Evolutionary conservation across 2,888 invertebrate species (phyloP).

Genomic region (Geophilus truncorum): DNA sequence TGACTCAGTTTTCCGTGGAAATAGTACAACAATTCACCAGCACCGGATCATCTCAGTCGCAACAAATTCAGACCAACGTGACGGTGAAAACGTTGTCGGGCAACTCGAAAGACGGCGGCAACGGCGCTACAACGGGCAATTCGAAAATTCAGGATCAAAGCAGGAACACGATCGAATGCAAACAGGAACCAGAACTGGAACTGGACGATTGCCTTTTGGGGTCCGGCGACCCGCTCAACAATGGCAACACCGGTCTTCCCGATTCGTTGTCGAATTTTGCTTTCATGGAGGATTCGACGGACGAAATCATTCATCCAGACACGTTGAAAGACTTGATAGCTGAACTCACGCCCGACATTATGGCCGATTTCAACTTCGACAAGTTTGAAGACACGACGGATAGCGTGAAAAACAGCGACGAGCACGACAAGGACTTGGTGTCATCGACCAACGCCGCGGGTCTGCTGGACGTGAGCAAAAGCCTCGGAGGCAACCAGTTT

Average conservation of each 20-base stretch:
- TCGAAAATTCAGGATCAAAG: background rate
- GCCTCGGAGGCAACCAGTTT: background rate
- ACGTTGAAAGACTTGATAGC: conserved; percentile 81
- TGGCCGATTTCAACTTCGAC: conserved; percentile 68
- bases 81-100: conserved; percentile 72
- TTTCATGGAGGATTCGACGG: conserved; percentile 64
- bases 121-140: background rate
- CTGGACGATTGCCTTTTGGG: conserved; percentile 66
- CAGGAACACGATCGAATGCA: conserved; percentile 57
- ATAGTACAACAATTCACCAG: conserved; percentile 84
- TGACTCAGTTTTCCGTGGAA: conserved; percentile 81
- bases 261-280: conserved; percentile 38
- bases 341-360: conserved; percentile 74
- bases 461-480: conserved; percentile 17
- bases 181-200: conserved; percentile 70
- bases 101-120: conserved; percentile 28
- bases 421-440: conserved; percentile 28
- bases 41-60: conserved; percentile 72
- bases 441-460: background rate
- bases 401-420: conserved; percentile 7
- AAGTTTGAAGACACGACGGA: conserved; percentile 39
- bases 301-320: conserved; percentile 67
- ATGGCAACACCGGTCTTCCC: conserved; percentile 32
- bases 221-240: background rate
- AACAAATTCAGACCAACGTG: conserved; percentile 83